Conservation (phyloP, 2,888 invertebrate species). For the Diploptera punctata region DNA sequence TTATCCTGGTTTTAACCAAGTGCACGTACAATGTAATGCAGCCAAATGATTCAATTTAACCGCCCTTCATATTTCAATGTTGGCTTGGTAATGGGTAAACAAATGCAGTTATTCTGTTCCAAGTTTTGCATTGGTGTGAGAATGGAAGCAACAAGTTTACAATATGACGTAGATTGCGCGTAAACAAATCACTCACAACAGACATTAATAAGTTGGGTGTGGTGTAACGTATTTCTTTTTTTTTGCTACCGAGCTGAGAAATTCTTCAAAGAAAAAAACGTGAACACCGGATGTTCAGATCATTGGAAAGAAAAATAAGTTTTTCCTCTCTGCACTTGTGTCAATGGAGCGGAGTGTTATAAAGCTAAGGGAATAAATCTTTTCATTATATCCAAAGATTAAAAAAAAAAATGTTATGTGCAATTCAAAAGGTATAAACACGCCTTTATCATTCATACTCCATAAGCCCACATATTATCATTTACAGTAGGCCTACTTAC, state of each 20-base stretch:
- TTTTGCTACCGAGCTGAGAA: background rate
- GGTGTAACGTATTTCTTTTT: background rate
- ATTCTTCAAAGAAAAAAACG: background rate
- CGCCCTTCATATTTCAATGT: no score
- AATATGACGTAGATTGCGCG: background rate
- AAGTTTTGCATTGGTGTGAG: background rate
- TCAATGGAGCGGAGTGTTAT: background rate
- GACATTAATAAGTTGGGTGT: background rate
- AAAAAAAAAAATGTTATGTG: no score
- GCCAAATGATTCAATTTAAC: no score
- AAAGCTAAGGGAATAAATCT: no score
- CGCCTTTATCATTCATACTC: no score
- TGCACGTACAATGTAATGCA: no score
- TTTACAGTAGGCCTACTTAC: no score
- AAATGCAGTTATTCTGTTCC: background rate
- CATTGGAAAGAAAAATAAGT: slow-evolving; percentile 35
- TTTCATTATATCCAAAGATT: no score
- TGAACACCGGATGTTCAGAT: slow-evolving; percentile 26
- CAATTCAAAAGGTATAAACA: no score
- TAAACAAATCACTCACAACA: slow-evolving; percentile 8
- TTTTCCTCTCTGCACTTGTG: slow-evolving; percentile 28
- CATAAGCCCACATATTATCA: no score
- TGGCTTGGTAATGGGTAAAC: no score
- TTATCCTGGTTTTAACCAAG: no score
- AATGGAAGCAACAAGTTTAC: slow-evolving; percentile 7